Evolutionary conservation across 2,797 vertebrate genomes (phyloP), one percentile per base, ranked within the genome.

Genomic region (Dermochelys coriacea): DNA sequence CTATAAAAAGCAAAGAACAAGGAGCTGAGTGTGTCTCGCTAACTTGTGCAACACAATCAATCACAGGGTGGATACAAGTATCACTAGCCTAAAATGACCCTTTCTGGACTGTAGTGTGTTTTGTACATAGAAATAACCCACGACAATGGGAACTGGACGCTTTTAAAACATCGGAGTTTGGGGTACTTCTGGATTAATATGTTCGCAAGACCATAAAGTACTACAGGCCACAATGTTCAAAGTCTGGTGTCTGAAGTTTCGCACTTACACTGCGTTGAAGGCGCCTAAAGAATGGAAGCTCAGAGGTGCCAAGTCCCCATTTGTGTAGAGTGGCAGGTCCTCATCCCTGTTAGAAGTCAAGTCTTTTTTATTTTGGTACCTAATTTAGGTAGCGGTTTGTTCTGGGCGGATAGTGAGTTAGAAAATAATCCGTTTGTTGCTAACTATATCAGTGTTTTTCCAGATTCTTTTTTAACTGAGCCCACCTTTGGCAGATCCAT

Each of bases 1-100:
- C 54, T 15, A 6, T 0, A 4, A 12, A 12, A 0, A 2, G 12
- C 2, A 1, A 5, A 3, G 59, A 18, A 1, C 57, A 45, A 74
- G 9, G 12, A 34, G 21, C 68, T 23, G 59, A 34, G 37, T 41
- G n/a, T 21, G 68, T 23, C 19, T 71, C 5, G 10, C 37, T 41
- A 41, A 37, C 21, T 23, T 71, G 68, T 11, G 68, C 68, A 71
- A 41, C 68, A 37, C n/a, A 71, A 23, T 57, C 55, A 29, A 57
- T 71, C n/a, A 10, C 68, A 41, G 21, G 68, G 21, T 68, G 64
- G n/a, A 37, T 19, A 37, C 18, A 37, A n/a, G 64, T 37, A 21
- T 21, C 19, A n/a, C 19, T 57, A 57, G 27, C 11, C 55, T 57
- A 64, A n/a, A 68, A 68, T 37, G n/a, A 68, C 34, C n/a, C 64